These are phyloP conservation scores for Plotosus lineatus DNA, from an alignment of 2,113 vertebrate genomes.

Conservation along the genomic window DNA sequence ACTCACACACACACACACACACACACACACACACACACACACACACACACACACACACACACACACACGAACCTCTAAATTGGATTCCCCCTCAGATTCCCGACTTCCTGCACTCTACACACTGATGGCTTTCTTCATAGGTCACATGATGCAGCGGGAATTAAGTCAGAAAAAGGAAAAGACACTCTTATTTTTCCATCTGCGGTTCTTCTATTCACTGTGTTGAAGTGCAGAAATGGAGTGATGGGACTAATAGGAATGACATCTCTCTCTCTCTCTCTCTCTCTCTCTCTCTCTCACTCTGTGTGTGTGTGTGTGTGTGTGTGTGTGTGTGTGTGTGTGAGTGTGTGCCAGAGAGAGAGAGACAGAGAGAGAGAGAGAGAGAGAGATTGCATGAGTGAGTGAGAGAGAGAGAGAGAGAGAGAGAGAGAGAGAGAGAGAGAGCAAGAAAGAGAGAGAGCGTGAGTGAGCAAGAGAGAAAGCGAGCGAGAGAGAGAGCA, in stretches of 20 bases:
- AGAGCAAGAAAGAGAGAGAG: neutral
- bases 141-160: neutral
- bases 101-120: neutral
- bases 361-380: neutral
- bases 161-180: neutral
- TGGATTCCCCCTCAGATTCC: neutral
- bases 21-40: conserved; percentile 32
- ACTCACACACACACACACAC: neutral
- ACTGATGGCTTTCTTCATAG: conserved; percentile 28
- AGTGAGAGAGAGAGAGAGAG: neutral
- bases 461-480: neutral
- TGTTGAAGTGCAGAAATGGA: neutral
- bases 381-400: too few species aligned
- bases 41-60: conserved; percentile 17
- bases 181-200: neutral
- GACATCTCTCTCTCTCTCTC: too few species aligned
- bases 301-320: too few species aligned
- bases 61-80: neutral
- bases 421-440: neutral
- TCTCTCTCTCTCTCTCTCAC: too few species aligned
- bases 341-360: too few species aligned
- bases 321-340: too few species aligned
- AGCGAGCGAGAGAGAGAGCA: too few species aligned
- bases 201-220: neutral
- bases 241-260: neutral